phyloP scores from a whole-genome alignment of 2,797 vertebrate species.

The Rhodeus uyekii region DNA sequence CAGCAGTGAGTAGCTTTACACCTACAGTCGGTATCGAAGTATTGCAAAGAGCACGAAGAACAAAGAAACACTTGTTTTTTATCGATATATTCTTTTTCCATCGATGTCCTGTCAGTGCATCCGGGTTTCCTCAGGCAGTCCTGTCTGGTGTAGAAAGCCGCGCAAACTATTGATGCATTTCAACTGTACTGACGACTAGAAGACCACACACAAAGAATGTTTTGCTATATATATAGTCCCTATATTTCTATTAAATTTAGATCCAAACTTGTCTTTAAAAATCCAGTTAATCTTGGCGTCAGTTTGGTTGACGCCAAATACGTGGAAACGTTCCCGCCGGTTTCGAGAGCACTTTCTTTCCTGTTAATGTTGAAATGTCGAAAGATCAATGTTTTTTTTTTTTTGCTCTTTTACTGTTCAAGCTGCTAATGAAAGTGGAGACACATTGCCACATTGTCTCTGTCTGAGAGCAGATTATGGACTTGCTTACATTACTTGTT shows the following conservation, averaged over 20 bases:
- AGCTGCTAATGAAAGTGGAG: not conserved
- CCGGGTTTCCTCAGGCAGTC: not conserved
- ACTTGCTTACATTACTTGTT: conserved; percentile 49
- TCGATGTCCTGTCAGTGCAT: conserved; percentile 41
- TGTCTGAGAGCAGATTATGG: not conserved
- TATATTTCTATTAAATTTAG: not conserved
- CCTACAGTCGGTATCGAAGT: conserved; percentile 70
- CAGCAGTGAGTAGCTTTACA: conserved; percentile 62
- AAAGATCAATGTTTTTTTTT: no score
- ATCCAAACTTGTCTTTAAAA: not conserved
- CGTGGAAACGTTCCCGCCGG: not conserved
- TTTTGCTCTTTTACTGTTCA: not conserved
- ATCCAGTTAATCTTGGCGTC: not conserved
- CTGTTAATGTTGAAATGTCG: not conserved
- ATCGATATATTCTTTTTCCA: conserved; percentile 50
- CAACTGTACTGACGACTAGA: not conserved
- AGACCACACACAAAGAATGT: not conserved
- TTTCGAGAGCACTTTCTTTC: not conserved
- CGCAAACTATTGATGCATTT: not conserved
- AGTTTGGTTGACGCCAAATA: not conserved
- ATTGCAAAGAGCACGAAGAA: conserved; percentile 72
- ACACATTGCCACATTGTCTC: not conserved
- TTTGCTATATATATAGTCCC: not conserved
- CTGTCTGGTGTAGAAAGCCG: not conserved
- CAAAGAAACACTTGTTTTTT: conserved; percentile 78